Base-by-base conservation (phyloP, 1,140 invertebrate species). In the Conus ventricosus region DNA sequence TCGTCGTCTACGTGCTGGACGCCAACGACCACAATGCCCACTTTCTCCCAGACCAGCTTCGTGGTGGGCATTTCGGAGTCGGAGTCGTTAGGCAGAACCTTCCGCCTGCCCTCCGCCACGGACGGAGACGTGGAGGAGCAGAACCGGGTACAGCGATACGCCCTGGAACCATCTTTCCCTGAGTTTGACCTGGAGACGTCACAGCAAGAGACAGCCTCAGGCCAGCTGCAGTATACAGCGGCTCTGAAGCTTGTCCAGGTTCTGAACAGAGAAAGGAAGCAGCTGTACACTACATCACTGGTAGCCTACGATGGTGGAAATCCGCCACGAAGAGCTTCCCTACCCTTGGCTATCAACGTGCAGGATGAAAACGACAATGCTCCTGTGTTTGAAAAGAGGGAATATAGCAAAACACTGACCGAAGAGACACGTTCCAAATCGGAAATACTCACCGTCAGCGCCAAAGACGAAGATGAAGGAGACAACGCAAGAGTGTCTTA, bases 281-380 rank as follows among this genome's bases (percentile, higher is more conserved):
- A 97, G 4, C 94, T 96, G 67, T 99, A 98, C 95, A 96, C 97
- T 93, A 96, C 99, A 85, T 96, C 96, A 88, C 97, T 99, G 0
- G 96, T 99, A n/a, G 98, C 98, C 5, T 97, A 96, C 82, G 99
- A 99, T 95, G 97, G 97, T 8, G 98, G 98, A 0, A 96, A 96
- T 2, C 97, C 98, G 1, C 96, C 97, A 0, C 96, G 96, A 90
- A 97, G 97, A 0, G 98, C 98, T 0, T 98, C 97, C 80, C 97
- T 98, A 0, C 97, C 97, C 2, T 97, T 99, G 0, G 96, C 97
- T 0, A 96, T 99, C 0, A 97, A 97, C 3, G 96, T 99, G 0
- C 97, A 98, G 92, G 98, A 99, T 95, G 97, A 98, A 0, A 99
- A 99, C 94, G 98, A 99, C 94, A 99, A 99, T 95, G 97, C 98